Evolutionary conservation across 2,797 vertebrate genomes (phyloP).

Genomic region (Odontamblyopus lacepedii): DNA sequence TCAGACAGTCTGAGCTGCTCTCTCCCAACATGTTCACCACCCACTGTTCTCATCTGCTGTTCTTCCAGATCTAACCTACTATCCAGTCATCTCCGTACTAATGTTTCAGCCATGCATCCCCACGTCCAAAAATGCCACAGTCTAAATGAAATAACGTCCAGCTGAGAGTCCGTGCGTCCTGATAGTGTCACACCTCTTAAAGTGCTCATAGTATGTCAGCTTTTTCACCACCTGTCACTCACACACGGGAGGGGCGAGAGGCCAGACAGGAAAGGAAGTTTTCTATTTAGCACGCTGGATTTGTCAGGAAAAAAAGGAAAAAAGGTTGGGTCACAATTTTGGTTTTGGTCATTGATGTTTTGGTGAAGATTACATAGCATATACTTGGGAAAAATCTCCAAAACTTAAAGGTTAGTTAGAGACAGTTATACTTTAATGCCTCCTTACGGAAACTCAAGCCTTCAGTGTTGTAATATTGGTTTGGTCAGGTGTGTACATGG

Average conservation of each 20-base stretch:
- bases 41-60: not conserved
- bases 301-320: not conserved
- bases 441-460: not conserved
- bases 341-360: not conserved
- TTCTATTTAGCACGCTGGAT: not conserved
- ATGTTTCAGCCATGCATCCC: not conserved
- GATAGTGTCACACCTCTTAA: slow-evolving; percentile 26
- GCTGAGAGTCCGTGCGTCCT: slow-evolving; percentile 7
- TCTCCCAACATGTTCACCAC: slow-evolving; percentile 37
- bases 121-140: not conserved
- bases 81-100: not conserved
- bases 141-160: not conserved
- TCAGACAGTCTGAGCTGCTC: slow-evolving; percentile 35
- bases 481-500: too few relatives aligned
- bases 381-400: too few relatives aligned
- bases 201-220: slow-evolving; percentile 23
- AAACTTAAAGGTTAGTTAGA: too few relatives aligned
- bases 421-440: not conserved
- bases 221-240: slow-evolving; percentile 32
- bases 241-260: slow-evolving; percentile 24
- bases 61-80: slow-evolving; percentile 5
- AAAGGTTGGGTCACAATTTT: not conserved
- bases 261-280: not conserved
- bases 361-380: not conserved
- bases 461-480: not conserved